A percentile compares a stretch with the other conserved stretches of the same genome.
Evolutionary conservation across 2,888 invertebrate genomes (phyloP).

Genomic region (Lithosia quadra): DNA sequence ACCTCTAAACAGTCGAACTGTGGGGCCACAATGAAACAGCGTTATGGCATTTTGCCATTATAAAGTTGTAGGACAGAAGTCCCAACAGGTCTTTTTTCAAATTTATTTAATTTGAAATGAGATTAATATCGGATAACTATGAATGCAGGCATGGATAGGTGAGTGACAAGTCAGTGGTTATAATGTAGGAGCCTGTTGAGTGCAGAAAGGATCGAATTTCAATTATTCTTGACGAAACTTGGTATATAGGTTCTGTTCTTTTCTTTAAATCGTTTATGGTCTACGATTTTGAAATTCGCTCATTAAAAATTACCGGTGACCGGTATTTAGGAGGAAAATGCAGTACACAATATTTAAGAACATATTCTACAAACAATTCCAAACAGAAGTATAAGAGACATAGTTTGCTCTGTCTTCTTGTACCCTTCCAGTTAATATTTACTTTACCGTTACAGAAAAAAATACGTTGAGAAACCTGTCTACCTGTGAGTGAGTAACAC

Average conservation of each 20-base stretch:
- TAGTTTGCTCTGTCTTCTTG: background rate
- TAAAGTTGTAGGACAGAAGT: constrained; percentile 21
- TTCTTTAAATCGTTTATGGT: no score
- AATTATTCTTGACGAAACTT: no score
- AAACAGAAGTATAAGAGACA: background rate
- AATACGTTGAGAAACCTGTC: background rate
- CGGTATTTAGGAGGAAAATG: background rate
- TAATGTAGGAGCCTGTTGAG: no score
- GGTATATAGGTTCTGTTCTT: no score
- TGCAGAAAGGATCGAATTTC: no score
- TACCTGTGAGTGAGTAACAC: background rate
- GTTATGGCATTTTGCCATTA: constrained; percentile 55
- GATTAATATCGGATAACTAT: background rate
- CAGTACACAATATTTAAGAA: background rate
- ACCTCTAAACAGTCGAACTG: constrained; percentile 58
- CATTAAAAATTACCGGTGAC: no score
- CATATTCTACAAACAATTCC: background rate
- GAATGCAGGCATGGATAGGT: no score
- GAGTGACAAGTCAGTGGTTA: no score
- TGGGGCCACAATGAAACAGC: constrained; percentile 66
- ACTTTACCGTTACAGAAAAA: background rate
- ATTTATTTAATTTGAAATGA: background rate
- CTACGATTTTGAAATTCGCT: no score
- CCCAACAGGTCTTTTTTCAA: background rate
- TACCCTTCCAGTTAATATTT: background rate